Percentiles rank a stretch among this genome's conserved stretches.
Evolutionary conservation across 2,888 invertebrate species (phyloP).

Genomic region (Drosophila siamana): DNA sequence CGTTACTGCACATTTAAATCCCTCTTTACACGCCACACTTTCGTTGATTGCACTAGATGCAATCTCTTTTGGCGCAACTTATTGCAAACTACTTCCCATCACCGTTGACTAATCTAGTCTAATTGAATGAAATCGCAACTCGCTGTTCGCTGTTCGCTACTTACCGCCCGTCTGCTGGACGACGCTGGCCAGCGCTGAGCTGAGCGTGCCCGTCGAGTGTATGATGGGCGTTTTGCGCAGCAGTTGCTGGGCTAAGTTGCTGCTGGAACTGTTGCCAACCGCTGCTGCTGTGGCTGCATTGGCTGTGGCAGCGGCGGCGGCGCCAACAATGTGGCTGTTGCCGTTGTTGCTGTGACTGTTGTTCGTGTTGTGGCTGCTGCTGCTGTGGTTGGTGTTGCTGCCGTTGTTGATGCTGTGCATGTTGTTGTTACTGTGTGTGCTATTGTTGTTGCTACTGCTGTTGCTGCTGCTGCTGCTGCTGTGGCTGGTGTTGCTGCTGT

Average conservation of each 20-base stretch:
- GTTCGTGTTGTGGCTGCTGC: slow-evolving; percentile 16
- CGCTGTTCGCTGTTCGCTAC: slow-evolving; percentile 4
- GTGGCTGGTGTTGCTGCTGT: slow-evolving; percentile 26
- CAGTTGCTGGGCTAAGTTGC: slow-evolving; percentile 75
- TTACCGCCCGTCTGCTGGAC: slow-evolving; percentile 81
- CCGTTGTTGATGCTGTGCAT: slow-evolving; percentile 27
- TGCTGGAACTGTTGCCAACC: slow-evolving; percentile 25
- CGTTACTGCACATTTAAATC: too few species aligned
- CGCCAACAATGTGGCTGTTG: slow-evolving; percentile 27
- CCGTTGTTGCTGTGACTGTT: slow-evolving; percentile 15
- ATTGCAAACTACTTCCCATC: not conserved
- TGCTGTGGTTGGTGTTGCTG: slow-evolving; percentile 5
- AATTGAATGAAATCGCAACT: too few species aligned
- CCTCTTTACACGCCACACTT: too few species aligned
- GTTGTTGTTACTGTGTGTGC: slow-evolving; percentile 28
- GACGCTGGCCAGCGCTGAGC: slow-evolving; percentile 78
- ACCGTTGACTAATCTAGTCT: not conserved
- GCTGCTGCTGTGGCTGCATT: slow-evolving; percentile 26
- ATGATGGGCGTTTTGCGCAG: slow-evolving; percentile 83
- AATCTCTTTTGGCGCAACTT: too few species aligned
- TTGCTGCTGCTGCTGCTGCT: slow-evolving; percentile 23
- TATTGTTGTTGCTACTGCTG: slow-evolving; percentile 20
- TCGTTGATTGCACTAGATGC: too few species aligned
- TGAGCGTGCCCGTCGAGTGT: slow-evolving; percentile 79
- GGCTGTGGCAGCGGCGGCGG: slow-evolving; percentile 33